A percentile compares a stretch with the other conserved stretches of the same genome.
These are phyloP conservation scores for Limanda limanda DNA, from an alignment of 2,113 vertebrate species.

Conservation along the genomic window DNA sequence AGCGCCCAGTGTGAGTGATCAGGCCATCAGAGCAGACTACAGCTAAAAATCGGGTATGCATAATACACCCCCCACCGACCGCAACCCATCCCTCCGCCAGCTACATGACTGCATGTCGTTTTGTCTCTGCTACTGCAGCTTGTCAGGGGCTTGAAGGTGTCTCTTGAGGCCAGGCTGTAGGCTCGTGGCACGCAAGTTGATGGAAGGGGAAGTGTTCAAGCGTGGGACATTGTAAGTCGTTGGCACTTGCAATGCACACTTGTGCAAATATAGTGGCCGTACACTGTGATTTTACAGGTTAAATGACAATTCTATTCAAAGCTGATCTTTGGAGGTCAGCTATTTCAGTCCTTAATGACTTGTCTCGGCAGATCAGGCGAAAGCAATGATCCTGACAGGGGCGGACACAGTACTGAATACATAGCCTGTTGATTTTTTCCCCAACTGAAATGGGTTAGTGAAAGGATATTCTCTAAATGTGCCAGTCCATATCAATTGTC, in stretches of 20 bases:
- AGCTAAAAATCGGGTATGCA: conserved; percentile 19
- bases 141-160: not conserved
- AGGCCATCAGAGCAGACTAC: conserved; percentile 1
- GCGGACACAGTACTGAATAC: conserved; percentile 1
- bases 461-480: conserved; percentile 15
- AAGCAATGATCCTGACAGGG: conserved; percentile 2
- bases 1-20: too few species aligned
- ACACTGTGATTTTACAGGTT: not conserved
- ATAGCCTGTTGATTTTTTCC: not conserved
- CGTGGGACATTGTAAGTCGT: conserved; percentile 50
- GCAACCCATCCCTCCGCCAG: too few species aligned
- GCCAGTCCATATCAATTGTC: not conserved
- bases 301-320: not conserved
- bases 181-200: not conserved
- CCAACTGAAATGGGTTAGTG: not conserved
- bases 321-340: conserved; percentile 2
- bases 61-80: not conserved
- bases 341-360: conserved; percentile 21
- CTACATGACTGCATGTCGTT: conserved; percentile 2
- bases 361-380: conserved; percentile 18
- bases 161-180: not conserved
- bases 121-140: conserved; percentile 16
- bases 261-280: not conserved
- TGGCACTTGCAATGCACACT: not conserved
- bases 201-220: conserved; percentile 63